phyloP scores from a whole-genome alignment of 2,113 vertebrate species.

The Carassius auratus region DNA sequence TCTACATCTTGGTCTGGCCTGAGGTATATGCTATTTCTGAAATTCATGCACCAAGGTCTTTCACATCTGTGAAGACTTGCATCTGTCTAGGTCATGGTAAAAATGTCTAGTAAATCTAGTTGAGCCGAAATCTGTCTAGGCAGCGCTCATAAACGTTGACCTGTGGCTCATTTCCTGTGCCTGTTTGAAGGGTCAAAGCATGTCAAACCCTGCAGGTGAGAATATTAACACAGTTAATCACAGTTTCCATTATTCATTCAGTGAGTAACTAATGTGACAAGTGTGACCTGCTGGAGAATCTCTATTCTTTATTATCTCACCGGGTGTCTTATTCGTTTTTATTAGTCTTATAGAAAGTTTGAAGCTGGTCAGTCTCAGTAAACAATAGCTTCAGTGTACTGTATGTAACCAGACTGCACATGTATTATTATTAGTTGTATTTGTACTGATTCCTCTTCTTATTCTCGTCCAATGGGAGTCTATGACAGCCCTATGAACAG shows the following conservation, averaged over 20 bases:
- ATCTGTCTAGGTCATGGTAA: not conserved
- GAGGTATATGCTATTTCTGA: too few species aligned
- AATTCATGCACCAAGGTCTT: not conserved
- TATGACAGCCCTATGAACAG: too few species aligned
- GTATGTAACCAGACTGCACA: not conserved
- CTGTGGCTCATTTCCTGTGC: not conserved
- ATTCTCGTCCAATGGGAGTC: too few species aligned
- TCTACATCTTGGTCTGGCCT: too few species aligned
- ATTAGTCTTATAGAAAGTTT: not conserved
- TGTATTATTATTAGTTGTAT: not conserved
- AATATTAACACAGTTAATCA: not conserved
- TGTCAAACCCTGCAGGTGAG: not conserved
- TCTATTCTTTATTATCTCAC: slow-evolving; percentile 49
- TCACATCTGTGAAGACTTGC: not conserved
- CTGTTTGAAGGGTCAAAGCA: not conserved
- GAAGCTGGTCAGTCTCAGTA: not conserved
- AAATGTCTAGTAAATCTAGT: not conserved
- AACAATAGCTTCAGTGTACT: not conserved
- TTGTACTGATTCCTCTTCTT: too few species aligned
- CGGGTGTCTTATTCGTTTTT: slow-evolving; percentile 50
- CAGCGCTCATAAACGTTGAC: not conserved
- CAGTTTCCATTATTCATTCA: slow-evolving; percentile 11
- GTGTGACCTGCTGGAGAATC: slow-evolving; percentile 38
- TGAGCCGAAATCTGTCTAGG: not conserved
- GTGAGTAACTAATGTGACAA: not conserved